Base-by-base conservation (phyloP, 37 sponge, comb jelly and placozoan species). In the Amphimedon queenslandica region DNA sequence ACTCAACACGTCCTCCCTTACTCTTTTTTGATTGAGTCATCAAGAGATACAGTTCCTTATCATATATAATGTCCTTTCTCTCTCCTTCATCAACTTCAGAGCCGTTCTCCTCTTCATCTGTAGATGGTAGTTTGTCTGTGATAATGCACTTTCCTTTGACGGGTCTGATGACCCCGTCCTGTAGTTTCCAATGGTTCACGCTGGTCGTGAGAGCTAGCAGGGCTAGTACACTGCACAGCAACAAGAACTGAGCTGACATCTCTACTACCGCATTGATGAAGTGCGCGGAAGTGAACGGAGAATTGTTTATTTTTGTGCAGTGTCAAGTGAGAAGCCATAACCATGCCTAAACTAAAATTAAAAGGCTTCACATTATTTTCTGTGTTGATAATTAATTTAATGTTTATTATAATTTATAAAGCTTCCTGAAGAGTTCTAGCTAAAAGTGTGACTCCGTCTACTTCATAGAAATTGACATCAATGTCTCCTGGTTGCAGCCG, bases 141-240 rank as follows among this genome's bases (percentile, higher is more conserved):
- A 13, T 47, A 47, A 18, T 13, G 13, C 13, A 13, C 8, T 13
- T 13, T 8, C 51, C 13, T 18, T 47, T 31, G 3, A 31, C 69
- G 8, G 88, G 73, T 8, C 40, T 64, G 57, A 90, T 81, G 32
- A 40, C 74, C 21, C 71, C 75, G 0, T 82, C 74, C 42, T 77
- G 53, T 20, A 90, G 65, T 40, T 82, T 76, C 91, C 91, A 90
- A 37, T 90, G 91, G 0, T 87, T 86, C 28, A 90, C 82, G 1
- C 82, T 87, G 0, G 30, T n/a, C 8, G 24, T 25, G 27, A 6
- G 21, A 6, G 27, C 28, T n/a, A 60, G 27, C n/a, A n/a, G n/a
- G n/a, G n/a, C n/a, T n/a, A n/a, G n/a, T n/a, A n/a, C n/a, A n/a
- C n/a, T n/a, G n/a, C n/a, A n/a, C n/a, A n/a, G n/a, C n/a, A n/a